Percentiles rank a stretch among this genome's conserved stretches.
These are phyloP conservation scores for Pentamera pediparva DNA, from an alignment of 53 echinoderm and acorn worm genomes.

Conservation along the genomic window DNA sequence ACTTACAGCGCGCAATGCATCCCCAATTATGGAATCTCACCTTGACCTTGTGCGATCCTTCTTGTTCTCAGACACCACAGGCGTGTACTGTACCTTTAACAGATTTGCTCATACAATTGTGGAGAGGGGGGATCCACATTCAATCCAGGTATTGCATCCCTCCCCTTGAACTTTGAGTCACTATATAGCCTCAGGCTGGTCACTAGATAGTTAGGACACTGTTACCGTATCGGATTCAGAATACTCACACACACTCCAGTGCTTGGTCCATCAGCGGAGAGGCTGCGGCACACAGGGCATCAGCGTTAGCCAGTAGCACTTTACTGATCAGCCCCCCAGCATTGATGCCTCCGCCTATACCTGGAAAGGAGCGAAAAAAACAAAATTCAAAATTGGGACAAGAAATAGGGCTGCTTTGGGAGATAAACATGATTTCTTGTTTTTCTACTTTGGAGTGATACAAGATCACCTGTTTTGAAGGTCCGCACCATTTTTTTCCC, in stretches of 20 bases:
- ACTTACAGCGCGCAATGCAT: no score
- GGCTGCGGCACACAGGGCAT: slow-evolving; percentile 95
- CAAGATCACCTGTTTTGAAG: no score
- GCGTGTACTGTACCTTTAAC: no score
- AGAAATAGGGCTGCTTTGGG: neutral
- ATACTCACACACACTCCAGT: slow-evolving; percentile 85
- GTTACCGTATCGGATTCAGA: no score
- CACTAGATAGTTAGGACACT: neutral
- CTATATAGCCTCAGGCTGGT: no score
- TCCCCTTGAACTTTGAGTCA: no score
- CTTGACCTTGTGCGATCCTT: neutral
- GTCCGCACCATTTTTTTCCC: no score
- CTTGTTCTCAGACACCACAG: neutral
- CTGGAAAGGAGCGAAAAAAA: neutral
- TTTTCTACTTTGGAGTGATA: neutral
- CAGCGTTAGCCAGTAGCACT: slow-evolving; percentile 91
- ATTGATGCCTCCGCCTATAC: slow-evolving; percentile 52
- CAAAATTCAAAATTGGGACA: neutral
- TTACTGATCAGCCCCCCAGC: slow-evolving; percentile 91
- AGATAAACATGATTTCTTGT: neutral
- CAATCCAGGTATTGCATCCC: no score
- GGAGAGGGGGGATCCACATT: neutral
- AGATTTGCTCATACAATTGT: no score
- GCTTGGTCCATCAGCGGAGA: slow-evolving; percentile 98
- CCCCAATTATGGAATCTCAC: no score